phyloP scores from a whole-genome alignment of 2,888 invertebrate species.

The Calephelis perditalis region DNA sequence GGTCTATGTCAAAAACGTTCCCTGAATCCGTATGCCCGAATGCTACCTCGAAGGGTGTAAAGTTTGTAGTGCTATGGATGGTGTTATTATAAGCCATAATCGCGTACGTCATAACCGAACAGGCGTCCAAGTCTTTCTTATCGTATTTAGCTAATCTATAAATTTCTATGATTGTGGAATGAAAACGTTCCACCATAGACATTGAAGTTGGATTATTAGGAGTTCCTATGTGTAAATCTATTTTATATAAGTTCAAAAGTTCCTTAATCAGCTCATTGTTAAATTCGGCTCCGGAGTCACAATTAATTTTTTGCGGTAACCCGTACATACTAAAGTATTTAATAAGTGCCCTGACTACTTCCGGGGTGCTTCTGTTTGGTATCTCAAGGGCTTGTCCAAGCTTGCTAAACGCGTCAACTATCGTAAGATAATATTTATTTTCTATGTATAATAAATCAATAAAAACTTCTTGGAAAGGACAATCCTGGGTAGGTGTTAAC shows the following conservation, averaged over 20 bases:
- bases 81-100: constrained; percentile 27
- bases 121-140: constrained; percentile 10
- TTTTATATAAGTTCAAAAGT: constrained; percentile 26
- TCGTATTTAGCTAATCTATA: constrained; percentile 7
- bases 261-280: constrained; percentile 28
- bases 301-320: constrained; percentile 28
- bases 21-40: constrained; percentile 23
- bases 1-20: constrained; percentile 1
- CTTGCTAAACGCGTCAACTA: constrained; percentile 30
- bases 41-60: constrained; percentile 26
- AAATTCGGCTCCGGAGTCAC: constrained; percentile 35
- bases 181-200: constrained; percentile 32
- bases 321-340: constrained; percentile 31
- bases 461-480: constrained; percentile 32
- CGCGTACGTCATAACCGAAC: constrained; percentile 19
- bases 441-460: constrained; percentile 27
- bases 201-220: constrained; percentile 32
- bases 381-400: constrained; percentile 27
- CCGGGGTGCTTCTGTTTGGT: constrained; percentile 21
- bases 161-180: constrained; percentile 25
- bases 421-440: constrained; percentile 24
- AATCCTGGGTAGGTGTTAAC: constrained; percentile 30
- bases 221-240: constrained; percentile 32
- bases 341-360: constrained; percentile 24
- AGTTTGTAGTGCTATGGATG: constrained; percentile 24